Evolutionary conservation across 2,113 vertebrate species (phyloP).

Genomic region (Natator depressus): DNA sequence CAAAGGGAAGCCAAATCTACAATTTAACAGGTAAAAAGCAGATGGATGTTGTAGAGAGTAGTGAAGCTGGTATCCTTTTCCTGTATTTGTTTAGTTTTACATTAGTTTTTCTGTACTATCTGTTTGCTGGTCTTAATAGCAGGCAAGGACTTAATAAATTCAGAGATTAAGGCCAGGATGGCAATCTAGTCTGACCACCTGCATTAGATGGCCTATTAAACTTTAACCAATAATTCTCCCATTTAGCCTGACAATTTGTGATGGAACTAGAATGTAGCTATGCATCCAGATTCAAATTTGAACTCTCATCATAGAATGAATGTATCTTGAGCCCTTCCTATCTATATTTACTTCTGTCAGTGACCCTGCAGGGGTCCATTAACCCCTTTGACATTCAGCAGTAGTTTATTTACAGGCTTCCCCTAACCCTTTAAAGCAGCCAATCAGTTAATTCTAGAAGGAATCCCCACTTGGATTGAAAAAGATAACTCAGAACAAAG

Average conservation of each 20-base stretch:
- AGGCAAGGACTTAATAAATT: neutral
- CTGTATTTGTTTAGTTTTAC: neutral
- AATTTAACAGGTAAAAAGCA: neutral
- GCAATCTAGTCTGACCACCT: neutral
- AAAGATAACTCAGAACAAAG: neutral
- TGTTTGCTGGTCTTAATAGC: neutral
- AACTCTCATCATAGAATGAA: neutral
- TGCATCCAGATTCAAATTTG: neutral
- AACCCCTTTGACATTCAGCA: neutral
- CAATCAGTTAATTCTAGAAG: neutral
- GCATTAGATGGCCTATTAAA: neutral
- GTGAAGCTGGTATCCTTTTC: neutral
- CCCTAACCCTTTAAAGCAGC: neutral
- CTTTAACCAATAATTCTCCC: neutral
- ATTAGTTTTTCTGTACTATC: accelerated
- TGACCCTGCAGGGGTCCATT: neutral
- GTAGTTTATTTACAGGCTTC: neutral
- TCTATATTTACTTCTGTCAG: neutral
- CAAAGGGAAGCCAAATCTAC: neutral
- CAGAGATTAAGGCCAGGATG: neutral
- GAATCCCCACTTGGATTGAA: neutral
- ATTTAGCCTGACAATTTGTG: neutral
- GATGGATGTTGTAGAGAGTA: neutral
- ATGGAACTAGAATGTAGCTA: neutral
- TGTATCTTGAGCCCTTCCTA: neutral